phyloP scores from a whole-genome alignment of 2,888 invertebrate species.

The Sipha maydis region DNA sequence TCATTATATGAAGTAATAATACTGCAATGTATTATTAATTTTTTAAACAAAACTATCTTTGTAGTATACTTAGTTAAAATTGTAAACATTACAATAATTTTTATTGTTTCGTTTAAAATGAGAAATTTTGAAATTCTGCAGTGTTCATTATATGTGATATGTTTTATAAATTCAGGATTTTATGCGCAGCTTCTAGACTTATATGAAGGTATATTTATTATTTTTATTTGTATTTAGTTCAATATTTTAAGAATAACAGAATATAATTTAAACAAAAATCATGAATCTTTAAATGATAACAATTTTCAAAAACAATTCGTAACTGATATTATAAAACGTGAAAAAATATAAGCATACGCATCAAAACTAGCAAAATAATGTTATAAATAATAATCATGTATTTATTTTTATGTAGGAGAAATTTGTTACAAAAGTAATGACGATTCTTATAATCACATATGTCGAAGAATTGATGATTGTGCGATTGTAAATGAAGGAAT shows the following conservation, averaged over 20 bases:
- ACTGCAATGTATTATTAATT: background rate
- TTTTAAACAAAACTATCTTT: background rate
- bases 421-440: conserved; percentile 20
- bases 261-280: no score
- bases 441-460: conserved; percentile 1
- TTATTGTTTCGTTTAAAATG: conserved; percentile 15
- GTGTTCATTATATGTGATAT: background rate
- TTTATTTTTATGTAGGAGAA: conserved; percentile 4
- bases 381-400: background rate
- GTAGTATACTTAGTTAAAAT: background rate
- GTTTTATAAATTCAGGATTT: background rate
- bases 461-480: conserved; percentile 54
- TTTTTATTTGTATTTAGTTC: background rate
- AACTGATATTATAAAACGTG: no score
- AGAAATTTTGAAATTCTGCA: background rate
- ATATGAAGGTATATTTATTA: conserved; percentile 22
- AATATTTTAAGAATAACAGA: no score
- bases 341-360: no score
- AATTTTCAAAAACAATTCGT: no score
- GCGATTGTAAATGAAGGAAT: conserved; percentile 10
- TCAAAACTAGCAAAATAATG: no score
- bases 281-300: no score
- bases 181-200: conserved; percentile 16
- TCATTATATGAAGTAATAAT: background rate
- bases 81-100: background rate